These are phyloP conservation scores for Bombus balteatus DNA, from an alignment of 1,140 invertebrate genomes.

Conservation along the genomic window DNA sequence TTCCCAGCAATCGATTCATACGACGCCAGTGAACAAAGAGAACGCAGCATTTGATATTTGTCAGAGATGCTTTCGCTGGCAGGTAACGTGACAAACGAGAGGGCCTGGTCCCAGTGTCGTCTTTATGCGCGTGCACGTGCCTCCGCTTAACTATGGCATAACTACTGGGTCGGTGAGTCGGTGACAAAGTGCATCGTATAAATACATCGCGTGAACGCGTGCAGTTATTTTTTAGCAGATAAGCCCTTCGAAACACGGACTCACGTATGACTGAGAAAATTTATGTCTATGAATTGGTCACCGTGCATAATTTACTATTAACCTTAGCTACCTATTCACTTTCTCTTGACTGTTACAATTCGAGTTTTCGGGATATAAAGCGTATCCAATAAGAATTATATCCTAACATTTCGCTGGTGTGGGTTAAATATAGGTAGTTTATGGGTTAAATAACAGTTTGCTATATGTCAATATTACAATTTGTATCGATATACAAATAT, in stretches of 20 bases:
- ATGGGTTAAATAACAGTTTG: not conserved
- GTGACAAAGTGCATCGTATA: slow-evolving; percentile 43
- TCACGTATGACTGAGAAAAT: not conserved
- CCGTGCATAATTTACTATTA: not conserved
- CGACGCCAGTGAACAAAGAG: not conserved
- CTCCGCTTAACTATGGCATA: slow-evolving; percentile 48
- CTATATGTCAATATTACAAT: not conserved
- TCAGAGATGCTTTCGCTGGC: slow-evolving; percentile 26
- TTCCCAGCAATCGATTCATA: slow-evolving; percentile 19
- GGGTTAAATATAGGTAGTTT: not conserved
- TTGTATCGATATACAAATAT: too few species aligned
- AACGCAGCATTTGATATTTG: slow-evolving; percentile 30
- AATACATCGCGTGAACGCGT: slow-evolving; percentile 39
- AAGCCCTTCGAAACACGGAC: slow-evolving; percentile 6
- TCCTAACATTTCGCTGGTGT: not conserved
- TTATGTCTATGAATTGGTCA: not conserved
- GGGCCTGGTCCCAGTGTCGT: slow-evolving; percentile 11
- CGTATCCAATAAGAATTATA: not conserved
- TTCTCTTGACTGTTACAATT: not conserved
- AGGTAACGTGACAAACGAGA: slow-evolving; percentile 29
- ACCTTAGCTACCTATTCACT: not conserved
- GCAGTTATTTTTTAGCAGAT: slow-evolving; percentile 42
- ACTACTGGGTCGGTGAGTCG: slow-evolving; percentile 36
- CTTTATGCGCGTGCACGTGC: slow-evolving; percentile 53
- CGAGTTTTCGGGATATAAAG: not conserved